These are phyloP conservation scores for Reinhardtius hippoglossoides DNA, from an alignment of 2,113 vertebrate genomes.

Conservation along the genomic window DNA sequence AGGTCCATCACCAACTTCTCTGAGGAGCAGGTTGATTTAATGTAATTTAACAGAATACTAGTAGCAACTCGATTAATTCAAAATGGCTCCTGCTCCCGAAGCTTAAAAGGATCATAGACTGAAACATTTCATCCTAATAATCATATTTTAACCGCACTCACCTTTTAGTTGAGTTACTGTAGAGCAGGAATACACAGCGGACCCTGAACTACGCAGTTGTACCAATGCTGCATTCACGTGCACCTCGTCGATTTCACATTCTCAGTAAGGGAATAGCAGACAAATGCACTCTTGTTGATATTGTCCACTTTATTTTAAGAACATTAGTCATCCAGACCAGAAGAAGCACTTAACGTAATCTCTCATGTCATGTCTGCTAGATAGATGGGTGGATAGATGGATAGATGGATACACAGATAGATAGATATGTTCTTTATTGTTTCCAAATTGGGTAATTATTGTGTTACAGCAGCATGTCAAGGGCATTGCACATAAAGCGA, in stretches of 20 bases:
- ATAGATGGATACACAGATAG: too few relatives aligned
- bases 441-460: too few relatives aligned
- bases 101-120: too few relatives aligned
- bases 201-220: constrained; percentile 27
- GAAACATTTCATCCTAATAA: not conserved
- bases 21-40: not conserved
- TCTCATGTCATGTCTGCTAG: too few relatives aligned
- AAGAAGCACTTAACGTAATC: too few relatives aligned
- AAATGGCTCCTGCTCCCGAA: too few relatives aligned
- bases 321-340: not conserved
- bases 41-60: accelerated
- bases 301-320: not conserved
- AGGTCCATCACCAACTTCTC: not conserved
- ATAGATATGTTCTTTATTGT: too few relatives aligned
- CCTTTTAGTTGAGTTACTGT: constrained; percentile 10
- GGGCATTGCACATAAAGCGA: too few relatives aligned
- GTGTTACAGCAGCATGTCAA: too few relatives aligned
- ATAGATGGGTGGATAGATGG: too few relatives aligned
- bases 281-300: not conserved
- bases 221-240: constrained; percentile 38
- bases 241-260: not conserved
- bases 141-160: constrained; percentile 5
- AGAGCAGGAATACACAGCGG: not conserved
- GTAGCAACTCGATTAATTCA: not conserved
- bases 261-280: not conserved